A percentile compares a stretch with the other conserved stretches of the same genome.
phyloP scores from a whole-genome alignment of 1,140 invertebrate species.

The Bombus haemorrhoidalis region DNA sequence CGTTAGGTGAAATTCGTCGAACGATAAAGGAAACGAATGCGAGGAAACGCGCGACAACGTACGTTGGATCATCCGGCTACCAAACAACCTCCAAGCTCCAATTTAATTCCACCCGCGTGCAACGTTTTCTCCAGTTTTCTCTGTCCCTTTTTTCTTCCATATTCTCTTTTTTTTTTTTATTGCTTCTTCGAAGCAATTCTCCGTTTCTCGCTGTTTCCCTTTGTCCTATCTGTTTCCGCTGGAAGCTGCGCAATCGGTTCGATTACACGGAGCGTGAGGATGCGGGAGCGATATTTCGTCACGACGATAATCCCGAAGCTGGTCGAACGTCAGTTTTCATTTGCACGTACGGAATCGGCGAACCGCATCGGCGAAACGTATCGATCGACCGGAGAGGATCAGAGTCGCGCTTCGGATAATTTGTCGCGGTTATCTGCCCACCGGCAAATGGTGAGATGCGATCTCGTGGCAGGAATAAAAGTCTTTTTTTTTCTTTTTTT shows the following conservation, averaged over 20 bases:
- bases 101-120: constrained; percentile 48
- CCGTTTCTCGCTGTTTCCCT: background rate
- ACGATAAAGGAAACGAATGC: constrained; percentile 37
- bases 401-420: constrained; percentile 5
- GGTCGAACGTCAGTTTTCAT: constrained; percentile 59
- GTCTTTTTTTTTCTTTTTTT: too few relatives aligned
- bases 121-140: background rate
- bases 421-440: background rate
- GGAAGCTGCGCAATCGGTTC: constrained; percentile 51
- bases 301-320: constrained; percentile 44
- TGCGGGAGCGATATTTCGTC: constrained; percentile 54
- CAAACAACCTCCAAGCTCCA: constrained; percentile 28
- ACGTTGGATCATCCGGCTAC: constrained; percentile 19
- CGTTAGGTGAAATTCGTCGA: constrained; percentile 34
- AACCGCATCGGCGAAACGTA: background rate
- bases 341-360: constrained; percentile 50
- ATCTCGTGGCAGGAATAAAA: constrained; percentile 4
- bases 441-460: constrained; percentile 17
- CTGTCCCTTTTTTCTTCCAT: too few relatives aligned
- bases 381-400: constrained; percentile 3
- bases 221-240: background rate
- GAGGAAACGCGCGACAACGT: background rate
- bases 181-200: background rate
- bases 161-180: background rate
- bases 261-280: constrained; percentile 49